Conservation (phyloP, 2,113 vertebrate species). For the Corythornis vintsioides region DNA sequence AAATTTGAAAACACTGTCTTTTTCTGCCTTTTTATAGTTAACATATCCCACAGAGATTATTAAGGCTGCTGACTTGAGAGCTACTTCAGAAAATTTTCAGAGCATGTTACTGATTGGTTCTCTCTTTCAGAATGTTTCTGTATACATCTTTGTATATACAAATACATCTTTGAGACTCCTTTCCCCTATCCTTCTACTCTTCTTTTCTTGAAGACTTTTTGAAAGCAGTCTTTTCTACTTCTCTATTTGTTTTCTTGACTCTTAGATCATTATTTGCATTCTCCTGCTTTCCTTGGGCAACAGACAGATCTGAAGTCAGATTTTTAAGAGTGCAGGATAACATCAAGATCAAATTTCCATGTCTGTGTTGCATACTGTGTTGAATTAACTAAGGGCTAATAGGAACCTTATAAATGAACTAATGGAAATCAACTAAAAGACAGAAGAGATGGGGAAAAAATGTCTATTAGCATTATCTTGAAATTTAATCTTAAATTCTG, state of each 20-base stretch:
- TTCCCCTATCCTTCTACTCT: not conserved
- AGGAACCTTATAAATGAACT: not conserved
- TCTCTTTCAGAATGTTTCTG: not conserved
- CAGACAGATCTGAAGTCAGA: conserved; percentile 21
- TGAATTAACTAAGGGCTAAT: conserved; percentile 10
- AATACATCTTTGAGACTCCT: not conserved
- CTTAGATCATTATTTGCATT: conserved; percentile 25
- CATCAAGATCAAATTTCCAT: conserved; percentile 5
- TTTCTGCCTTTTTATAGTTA: not conserved
- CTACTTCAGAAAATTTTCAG: not conserved
- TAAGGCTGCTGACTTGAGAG: not conserved
- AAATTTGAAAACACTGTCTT: not conserved
- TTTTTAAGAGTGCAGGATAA: not conserved
- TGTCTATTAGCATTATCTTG: conserved; percentile 38
- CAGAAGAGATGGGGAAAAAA: not conserved
- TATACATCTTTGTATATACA: not conserved
- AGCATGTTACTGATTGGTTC: not conserved
- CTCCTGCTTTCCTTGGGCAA: not conserved
- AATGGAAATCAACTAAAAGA: conserved; percentile 28
- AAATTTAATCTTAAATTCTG: conserved; percentile 46
- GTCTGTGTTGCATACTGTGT: not conserved
- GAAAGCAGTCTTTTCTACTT: not conserved
- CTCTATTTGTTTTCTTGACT: not conserved
- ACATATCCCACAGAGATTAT: not conserved
- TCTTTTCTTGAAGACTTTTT: not conserved